Conservation (phyloP, 2,113 vertebrate species). For the Uria lomvia region DNA sequence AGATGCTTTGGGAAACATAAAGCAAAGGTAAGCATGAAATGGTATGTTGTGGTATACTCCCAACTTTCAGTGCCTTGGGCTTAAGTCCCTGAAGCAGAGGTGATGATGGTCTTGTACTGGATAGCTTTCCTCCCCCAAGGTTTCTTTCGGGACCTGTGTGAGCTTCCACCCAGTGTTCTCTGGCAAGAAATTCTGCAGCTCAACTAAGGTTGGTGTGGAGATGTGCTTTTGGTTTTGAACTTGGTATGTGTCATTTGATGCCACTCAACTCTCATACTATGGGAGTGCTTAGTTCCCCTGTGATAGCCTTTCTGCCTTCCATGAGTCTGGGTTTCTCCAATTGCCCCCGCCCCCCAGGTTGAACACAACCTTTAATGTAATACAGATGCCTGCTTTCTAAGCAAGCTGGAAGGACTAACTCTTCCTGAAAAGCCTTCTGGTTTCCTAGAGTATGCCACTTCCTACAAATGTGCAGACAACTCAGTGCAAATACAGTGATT, state of each 20-base stretch:
- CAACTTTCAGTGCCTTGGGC: not conserved
- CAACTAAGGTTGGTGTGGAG: not conserved
- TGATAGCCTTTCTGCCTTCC: not conserved
- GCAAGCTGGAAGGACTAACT: not conserved
- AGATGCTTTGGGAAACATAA: not conserved
- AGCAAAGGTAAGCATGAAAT: not conserved
- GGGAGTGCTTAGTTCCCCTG: not conserved
- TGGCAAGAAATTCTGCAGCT: not conserved
- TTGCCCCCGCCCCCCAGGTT: not conserved
- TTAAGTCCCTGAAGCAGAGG: not conserved
- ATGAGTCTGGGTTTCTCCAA: not conserved
- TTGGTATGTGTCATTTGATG: not conserved
- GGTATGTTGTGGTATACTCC: not conserved
- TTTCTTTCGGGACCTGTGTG: not conserved
- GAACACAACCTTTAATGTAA: not conserved
- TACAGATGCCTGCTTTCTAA: not conserved
- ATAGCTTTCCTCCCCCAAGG: not conserved
- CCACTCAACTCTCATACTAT: not conserved
- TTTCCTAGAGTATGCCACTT: not conserved
- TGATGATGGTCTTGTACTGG: not conserved
- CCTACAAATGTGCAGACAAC: not conserved
- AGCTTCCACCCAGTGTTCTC: not conserved
- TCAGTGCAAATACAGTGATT: not conserved
- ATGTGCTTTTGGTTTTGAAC: not conserved
- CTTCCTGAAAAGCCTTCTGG: not conserved